Evolutionary conservation across 2,113 vertebrate genomes (phyloP), one percentile per base, ranked within the genome.

Genomic region (Notiomystis cincta): DNA sequence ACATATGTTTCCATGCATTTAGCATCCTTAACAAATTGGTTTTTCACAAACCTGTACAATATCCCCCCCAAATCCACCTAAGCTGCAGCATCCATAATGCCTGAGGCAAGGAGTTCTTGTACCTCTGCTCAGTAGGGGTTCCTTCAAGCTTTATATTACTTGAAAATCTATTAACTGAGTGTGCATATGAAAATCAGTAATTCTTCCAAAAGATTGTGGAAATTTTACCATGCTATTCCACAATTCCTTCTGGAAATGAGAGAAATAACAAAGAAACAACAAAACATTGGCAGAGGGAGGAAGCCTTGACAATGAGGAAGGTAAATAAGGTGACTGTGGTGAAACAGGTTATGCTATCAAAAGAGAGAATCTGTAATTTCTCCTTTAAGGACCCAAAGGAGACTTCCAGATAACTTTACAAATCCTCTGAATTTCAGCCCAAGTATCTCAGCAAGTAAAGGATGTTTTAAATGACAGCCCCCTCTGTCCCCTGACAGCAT

Each of bases 401-500:
- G 33, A 45, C 67, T 67, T 94, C 57, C 13, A 93, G 77, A 96
- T 67, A 94, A 85, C 31, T 67, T 86, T 33, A 65, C 38, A 53
- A 37, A 73, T 37, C 58, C 78, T 53, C 50, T 95, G 72, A 75
- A 94, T 91, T 70, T 71, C 40, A 42, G 95, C 77, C 96, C 91
- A 78, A 94, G 75, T 69, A 75, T 73, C 82, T 77, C 64, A 31
- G 83, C 89, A 81, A 97, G 71, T 33, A 84, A 60, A 91, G 95
- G 70, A 76, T 38, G 48, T 66, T 90, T 47, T 28, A 89, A 96
- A 88, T 82, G 78, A 88, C 75, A 96, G 77, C 35, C 50, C 88
- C 56, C 53, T 23, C 58, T 24, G 33, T 82, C 95, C 87, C 65
- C n/a, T 94, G 89, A 95, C 93, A 45, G 92, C 95, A 97, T 78